Base-by-base conservation (phyloP, 2,888 invertebrate species). In the Mesorhabditis belari region DNA sequence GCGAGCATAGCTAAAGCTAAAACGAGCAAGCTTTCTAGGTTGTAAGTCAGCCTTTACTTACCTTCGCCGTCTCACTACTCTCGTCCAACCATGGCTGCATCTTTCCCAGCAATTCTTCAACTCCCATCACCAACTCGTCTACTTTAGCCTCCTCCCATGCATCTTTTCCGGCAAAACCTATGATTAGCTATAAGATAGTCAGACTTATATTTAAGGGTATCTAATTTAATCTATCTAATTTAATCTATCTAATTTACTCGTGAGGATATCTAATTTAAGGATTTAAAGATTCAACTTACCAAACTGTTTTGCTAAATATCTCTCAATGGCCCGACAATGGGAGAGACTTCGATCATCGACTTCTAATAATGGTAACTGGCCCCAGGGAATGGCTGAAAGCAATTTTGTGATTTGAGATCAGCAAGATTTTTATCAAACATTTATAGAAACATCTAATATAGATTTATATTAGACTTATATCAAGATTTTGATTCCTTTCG, bases 121-220 rank as follows among this genome's bases (percentile, higher is more conserved):
- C 71, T 29, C 70, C 70, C 24, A 65, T 60, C 19, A 70, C 70
- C 23, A 68, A 58, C 59, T 70, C 71, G 49, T 71, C 71, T 60
- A 70, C 69, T 58, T 72, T 72, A 6, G 72, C 70, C 5, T 62
- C 60, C 50, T 72, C 72, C 72, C 72, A 72, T 5, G 70, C 72
- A 59, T 67, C 66, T 50, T 67, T 64, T 28, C 72, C 72, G 17
- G 66, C 66, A 27, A 72, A 58, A 58, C 66, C 72, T 70, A 23
- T n/a, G n/a, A 44, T 44, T 12, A n/a, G 12, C 44, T n/a, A 44
- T 9, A 19, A 51, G 19, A 51, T 17, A 19, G 12, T 51, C 9
- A n/a, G 23, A 9, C 52, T n/a, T 17, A n/a, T 9, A n/a, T 35
- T 35, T 35, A 35, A 35, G n/a, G 44, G 12, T 35, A 17, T 35